A percentile compares a stretch with the other conserved stretches of the same genome.
phyloP scores from a whole-genome alignment of 1,140 invertebrate genomes.

The Magallana gigas region DNA sequence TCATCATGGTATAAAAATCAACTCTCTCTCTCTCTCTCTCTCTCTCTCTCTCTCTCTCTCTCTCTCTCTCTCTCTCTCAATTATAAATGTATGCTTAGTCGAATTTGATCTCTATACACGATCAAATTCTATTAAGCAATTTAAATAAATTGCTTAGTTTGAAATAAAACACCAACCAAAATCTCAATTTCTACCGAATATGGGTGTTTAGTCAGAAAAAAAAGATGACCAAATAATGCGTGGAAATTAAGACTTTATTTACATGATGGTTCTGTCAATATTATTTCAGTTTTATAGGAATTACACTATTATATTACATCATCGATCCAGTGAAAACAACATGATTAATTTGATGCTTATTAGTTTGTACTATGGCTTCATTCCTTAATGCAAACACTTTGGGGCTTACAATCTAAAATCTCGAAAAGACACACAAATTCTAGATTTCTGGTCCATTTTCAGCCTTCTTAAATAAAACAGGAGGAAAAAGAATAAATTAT shows the following conservation, averaged over 20 bases:
- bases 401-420: neutral
- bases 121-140: neutral
- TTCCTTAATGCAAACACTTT: conserved; percentile 1
- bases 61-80: conserved; percentile 15
- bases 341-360: conserved; percentile 30
- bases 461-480: too few species aligned
- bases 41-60: neutral
- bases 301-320: conserved; percentile 28
- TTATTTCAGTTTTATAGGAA: neutral
- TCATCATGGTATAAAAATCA: too few species aligned
- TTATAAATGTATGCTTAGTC: neutral
- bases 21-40: too few species aligned
- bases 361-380: conserved; percentile 11
- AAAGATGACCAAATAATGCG: conserved; percentile 28
- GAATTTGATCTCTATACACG: neutral
- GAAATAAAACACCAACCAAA: too few species aligned
- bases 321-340: conserved; percentile 2
- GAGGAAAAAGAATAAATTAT: too few species aligned
- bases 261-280: conserved; percentile 8
- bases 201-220: conserved; percentile 9
- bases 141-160: too few species aligned
- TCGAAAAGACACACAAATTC: neutral
- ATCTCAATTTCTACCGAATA: neutral
- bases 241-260: neutral
- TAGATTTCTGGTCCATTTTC: neutral